phyloP scores from a whole-genome alignment of 2,888 invertebrate species.

The Embidobia sp. region DNA sequence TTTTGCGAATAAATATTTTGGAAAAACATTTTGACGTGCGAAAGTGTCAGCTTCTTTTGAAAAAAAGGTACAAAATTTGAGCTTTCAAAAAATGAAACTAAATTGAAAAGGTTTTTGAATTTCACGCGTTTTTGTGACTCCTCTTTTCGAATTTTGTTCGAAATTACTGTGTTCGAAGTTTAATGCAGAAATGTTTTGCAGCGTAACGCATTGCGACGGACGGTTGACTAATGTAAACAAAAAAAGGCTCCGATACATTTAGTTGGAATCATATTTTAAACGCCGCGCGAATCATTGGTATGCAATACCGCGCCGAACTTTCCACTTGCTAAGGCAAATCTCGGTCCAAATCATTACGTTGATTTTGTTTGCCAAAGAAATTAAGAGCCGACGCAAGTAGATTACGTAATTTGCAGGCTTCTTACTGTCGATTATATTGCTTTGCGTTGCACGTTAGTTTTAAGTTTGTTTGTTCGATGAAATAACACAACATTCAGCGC shows the following conservation, averaged over 20 bases:
- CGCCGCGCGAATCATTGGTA: conserved; percentile 23
- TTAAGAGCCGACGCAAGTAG: conserved; percentile 55
- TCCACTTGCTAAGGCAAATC: conserved; percentile 41
- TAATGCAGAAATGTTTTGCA: too few relatives aligned
- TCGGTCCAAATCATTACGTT: conserved; percentile 52
- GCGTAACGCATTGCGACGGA: too few relatives aligned
- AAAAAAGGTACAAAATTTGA: too few relatives aligned
- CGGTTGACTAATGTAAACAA: too few relatives aligned
- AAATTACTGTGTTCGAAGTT: too few relatives aligned
- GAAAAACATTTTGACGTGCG: too few relatives aligned
- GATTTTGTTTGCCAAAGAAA: conserved; percentile 58
- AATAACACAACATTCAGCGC: conserved; percentile 34
- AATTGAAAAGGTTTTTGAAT: too few relatives aligned
- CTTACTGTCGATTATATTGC: conserved; percentile 58
- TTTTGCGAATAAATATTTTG: too few relatives aligned
- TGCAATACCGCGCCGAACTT: conserved; percentile 30
- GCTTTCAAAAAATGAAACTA: too few relatives aligned
- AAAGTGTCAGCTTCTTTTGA: too few relatives aligned
- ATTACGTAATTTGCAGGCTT: conserved; percentile 62
- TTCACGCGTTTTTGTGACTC: too few relatives aligned
- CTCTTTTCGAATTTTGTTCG: too few relatives aligned
- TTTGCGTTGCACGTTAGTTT: conserved; percentile 48
- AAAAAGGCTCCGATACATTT: neutral
- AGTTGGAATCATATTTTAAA: conserved; percentile 35
- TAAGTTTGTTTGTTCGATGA: conserved; percentile 43